phyloP scores from a whole-genome alignment of 2,797 vertebrate genomes.

The Acanthiza pusilla region DNA sequence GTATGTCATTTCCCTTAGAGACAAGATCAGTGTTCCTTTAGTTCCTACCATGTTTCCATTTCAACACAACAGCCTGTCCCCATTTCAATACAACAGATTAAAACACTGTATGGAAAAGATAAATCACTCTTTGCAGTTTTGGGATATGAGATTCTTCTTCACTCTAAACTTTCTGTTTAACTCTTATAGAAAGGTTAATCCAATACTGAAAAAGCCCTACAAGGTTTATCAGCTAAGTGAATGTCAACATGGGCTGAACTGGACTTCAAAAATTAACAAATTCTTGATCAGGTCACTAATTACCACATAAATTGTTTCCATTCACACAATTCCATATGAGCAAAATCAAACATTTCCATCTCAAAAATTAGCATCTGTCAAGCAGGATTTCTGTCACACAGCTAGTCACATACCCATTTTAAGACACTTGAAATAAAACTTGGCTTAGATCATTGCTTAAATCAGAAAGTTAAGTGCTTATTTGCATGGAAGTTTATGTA shows the following conservation, averaged over 20 bases:
- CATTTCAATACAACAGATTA: not conserved
- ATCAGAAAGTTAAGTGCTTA: not conserved
- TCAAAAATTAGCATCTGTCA: not conserved
- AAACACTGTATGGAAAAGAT: not conserved
- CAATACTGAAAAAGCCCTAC: not conserved
- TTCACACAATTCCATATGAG: not conserved
- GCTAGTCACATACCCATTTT: not conserved
- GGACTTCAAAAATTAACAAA: not conserved
- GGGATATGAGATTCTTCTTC: not conserved
- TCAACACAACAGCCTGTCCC: no score
- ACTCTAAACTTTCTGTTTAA: not conserved
- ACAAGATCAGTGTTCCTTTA: not conserved
- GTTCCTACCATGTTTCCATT: not conserved
- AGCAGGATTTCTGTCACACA: not conserved
- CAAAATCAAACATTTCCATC: not conserved
- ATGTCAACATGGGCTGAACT: not conserved
- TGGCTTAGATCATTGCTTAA: not conserved
- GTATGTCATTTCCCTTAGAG: not conserved
- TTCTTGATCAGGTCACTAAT: not conserved
- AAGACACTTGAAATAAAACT: not conserved
- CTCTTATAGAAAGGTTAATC: not conserved
- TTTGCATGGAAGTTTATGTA: not conserved
- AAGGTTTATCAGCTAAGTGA: not conserved
- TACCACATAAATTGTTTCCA: not conserved
- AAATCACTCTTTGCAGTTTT: not conserved